Evolutionary conservation across 2,113 vertebrate species (phyloP).

Genomic region (Sciurus niger): DNA sequence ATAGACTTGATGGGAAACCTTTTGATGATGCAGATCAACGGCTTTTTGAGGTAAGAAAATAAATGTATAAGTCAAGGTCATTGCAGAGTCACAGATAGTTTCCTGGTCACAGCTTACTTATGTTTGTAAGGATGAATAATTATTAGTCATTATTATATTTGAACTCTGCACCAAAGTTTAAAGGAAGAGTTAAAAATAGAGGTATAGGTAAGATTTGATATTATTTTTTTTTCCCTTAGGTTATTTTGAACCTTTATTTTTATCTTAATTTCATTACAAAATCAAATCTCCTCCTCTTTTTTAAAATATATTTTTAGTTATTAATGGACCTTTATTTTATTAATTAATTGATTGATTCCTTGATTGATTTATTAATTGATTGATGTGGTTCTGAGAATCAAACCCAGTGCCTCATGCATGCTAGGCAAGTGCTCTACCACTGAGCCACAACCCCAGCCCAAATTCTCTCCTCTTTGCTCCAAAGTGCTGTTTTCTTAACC

Average conservation of each 20-base stretch:
- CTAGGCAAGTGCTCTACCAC: too few species aligned
- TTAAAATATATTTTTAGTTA: too few species aligned
- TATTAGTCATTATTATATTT: not conserved
- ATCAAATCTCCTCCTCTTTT: not conserved
- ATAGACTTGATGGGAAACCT: conserved; percentile 97
- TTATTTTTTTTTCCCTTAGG: not conserved
- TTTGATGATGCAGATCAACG: conserved; percentile 98
- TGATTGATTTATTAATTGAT: too few species aligned
- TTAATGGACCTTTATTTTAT: too few species aligned
- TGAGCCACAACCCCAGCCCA: too few species aligned
- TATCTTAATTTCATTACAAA: not conserved
- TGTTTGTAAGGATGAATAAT: conserved; percentile 3
- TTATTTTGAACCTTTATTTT: not conserved
- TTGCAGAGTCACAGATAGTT: not conserved
- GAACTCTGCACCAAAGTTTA: not conserved
- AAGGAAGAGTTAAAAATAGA: conserved; percentile 45
- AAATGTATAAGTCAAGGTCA: conserved; percentile 23
- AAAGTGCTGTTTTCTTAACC: not conserved
- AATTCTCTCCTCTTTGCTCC: not conserved
- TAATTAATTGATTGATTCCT: too few species aligned
- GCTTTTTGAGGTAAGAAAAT: conserved; percentile 95
- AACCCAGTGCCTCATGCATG: too few species aligned
- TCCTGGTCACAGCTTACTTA: not conserved
- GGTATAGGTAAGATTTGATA: conserved; percentile 15
- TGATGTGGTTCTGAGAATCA: too few species aligned